Evolutionary conservation across 2,888 invertebrate species (phyloP).

Genomic region (Nephrotoma flavescens): DNA sequence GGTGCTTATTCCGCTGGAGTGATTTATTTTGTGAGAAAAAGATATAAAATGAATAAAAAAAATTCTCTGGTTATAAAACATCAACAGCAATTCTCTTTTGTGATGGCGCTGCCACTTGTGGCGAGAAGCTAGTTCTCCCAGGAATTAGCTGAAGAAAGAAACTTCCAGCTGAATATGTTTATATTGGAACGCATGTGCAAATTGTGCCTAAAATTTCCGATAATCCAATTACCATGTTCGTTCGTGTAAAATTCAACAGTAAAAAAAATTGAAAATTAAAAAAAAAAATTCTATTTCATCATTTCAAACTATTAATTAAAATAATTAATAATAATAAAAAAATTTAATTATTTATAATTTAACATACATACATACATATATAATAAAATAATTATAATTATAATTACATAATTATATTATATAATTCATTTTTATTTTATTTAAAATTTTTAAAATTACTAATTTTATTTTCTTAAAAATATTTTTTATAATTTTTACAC

Average conservation of each 20-base stretch:
- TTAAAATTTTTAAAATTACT: not conserved
- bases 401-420: not conserved
- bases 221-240: not conserved
- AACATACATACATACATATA: not conserved
- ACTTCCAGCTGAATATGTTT: too few species aligned
- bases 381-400: not conserved
- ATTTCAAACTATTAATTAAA: not conserved
- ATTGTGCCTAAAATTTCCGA: too few species aligned
- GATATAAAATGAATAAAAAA: too few species aligned
- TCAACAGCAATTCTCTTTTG: too few species aligned
- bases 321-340: not conserved
- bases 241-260: not conserved
- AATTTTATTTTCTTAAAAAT: not conserved
- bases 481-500: not conserved
- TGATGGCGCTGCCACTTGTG: too few species aligned
- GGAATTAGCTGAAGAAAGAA: too few species aligned
- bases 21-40: too few species aligned
- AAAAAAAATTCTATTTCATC: not conserved
- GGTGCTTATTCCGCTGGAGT: too few species aligned
- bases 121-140: too few species aligned
- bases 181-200: too few species aligned
- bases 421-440: not conserved
- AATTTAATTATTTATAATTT: not conserved
- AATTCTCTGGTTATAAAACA: too few species aligned
- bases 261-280: not conserved